Base-by-base conservation (phyloP, 92 coral and sea anemone species). In the Chrysogorgia sp. region DNA sequence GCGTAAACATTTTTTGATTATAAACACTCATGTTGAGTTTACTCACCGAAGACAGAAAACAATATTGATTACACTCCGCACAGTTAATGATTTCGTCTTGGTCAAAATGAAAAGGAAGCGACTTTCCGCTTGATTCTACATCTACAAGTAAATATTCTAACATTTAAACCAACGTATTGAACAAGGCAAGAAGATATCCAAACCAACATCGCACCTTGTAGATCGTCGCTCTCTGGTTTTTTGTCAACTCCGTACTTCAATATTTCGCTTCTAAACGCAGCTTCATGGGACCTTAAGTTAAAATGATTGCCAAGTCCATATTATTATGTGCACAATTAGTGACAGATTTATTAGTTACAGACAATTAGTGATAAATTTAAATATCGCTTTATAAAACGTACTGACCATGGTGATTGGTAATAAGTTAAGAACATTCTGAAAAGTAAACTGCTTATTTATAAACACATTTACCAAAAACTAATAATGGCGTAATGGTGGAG, bases 41-140 rank as follows among this genome's bases (percentile, higher is more conserved):
- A 81, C 86, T 89, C 76, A 93, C 98, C 88, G 85, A 82, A 29
- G 98, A 93, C 13, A 91, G 62, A 53, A 71, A 84, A 60, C 97
- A 93, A 34, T 85, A 87, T 23, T 79, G 84, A 30, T 85, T 71
- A 43, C 97, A 93, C 63, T 84, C 87, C 13, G 80, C 90, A 45
- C 98, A 93, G 76, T 68, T 74, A 71, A 88, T 80, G 20, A 79
- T 75, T 40, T 85, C 53, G 26, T 75, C 71, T 67, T 31, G 77
- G 79, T 55, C 85, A 68, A 56, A 77, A 83, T 20, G 85, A 43
- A 71, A 83, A 77, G 77, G 83, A 71, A 57, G 88, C 59, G 29
- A 26, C 24, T 55, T 83, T 33, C 41, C 67, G 63, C 74, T 79
- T 81, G 41, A 84, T 80, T 52, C 77, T 79, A 28, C 74, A 29